Base-by-base conservation (phyloP, 2,113 vertebrate genomes). In the Ictidomys tridecemlineatus region DNA sequence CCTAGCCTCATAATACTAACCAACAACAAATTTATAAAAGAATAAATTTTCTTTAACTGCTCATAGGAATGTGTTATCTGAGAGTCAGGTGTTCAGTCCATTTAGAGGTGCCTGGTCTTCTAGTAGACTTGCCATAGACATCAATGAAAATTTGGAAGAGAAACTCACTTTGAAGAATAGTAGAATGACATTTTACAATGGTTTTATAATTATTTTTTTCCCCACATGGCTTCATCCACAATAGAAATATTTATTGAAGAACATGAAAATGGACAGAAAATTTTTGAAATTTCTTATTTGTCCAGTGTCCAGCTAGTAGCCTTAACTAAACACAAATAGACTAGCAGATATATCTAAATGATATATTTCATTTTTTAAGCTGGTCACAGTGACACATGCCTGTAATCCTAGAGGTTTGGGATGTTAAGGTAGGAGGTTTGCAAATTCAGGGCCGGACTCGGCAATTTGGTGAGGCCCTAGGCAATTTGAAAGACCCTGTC, bases 221-320 rank as follows among this genome's bases (percentile, higher is more conserved):
- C 30, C 8, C 76, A 89, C 20, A 84, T 6, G 82, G 26, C 30
- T 16, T 80, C 56, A n/a, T n/a, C 45, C 67, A 10, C 17, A 73
- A 51, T 34, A 83, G 56, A 92, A 90, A 94, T 48, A 20, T 10
- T 67, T 78, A 92, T 2, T 83, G 8, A 96, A 77, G 61, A 78
- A 53, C 32, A 85, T 24, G 17, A 80, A 87, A 96, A 74, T 14
- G 34, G 8, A 79, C 0, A 73, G 18, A 87, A 74, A 70, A 72
- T 3, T 24, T 85, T 42, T 89, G 24, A 94, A 97, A 87, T 96
- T 89, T 96, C 32, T 53, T 45, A 42, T 91, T 74, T 78, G 18
- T 48, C 26, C 30, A 83, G 11, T 73, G 30, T 28, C 32, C 42
- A 88, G 24, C 78, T 39, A 74, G 63, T 0, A 79, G 16, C 18